Evolutionary conservation across 2,113 vertebrate genomes (phyloP), one percentile per base, ranked within the genome.

Genomic region (Holacanthus passer): DNA sequence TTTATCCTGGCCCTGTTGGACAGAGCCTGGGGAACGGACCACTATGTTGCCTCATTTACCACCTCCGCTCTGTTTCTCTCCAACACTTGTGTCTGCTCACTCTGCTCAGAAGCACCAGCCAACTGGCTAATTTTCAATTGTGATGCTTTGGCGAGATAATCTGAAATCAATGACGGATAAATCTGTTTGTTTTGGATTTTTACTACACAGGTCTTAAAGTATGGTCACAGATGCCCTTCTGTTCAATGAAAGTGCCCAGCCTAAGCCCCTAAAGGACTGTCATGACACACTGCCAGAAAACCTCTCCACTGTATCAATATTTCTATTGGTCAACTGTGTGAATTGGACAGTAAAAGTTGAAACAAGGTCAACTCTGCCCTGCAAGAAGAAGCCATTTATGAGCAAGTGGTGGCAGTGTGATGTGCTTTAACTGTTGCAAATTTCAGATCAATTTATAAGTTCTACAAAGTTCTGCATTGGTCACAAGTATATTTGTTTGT

Each of bases 11-110:
- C 7, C 47, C 22, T 69, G 31, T 53, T 69, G 32, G 37, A 24
- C 22, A 22, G 59, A 7, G 50, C 63, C 48, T 52, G 62, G 11
- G 67, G 63, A 79, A 56, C 53, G 50, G 52, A 41, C 60, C 19
- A 5, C 20, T 14, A 10, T 48, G 43, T 13, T 5, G 45, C 53
- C 17, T 73, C 41, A 5, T 39, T 52, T n/a, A 72, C 58, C 56
- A 55, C 60, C 35, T 41, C 45, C 1, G 4, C 63, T 35, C 29
- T 64, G 43, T 84, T 64, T 63, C 2, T 24, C 2, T 41, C 11
- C 14, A 11, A 63, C 20, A 60, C 19, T 60, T 32, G 12, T 27
- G 24, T 37, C 59, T 62, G 58, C 55, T 31, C 14, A 9, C 59
- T 22, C 11, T 37, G 35, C 59, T n/a, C 58, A 22, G 19, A 39